Evolutionary conservation across 2,797 vertebrate genomes (phyloP).

Genomic region (Argya squamiceps): DNA sequence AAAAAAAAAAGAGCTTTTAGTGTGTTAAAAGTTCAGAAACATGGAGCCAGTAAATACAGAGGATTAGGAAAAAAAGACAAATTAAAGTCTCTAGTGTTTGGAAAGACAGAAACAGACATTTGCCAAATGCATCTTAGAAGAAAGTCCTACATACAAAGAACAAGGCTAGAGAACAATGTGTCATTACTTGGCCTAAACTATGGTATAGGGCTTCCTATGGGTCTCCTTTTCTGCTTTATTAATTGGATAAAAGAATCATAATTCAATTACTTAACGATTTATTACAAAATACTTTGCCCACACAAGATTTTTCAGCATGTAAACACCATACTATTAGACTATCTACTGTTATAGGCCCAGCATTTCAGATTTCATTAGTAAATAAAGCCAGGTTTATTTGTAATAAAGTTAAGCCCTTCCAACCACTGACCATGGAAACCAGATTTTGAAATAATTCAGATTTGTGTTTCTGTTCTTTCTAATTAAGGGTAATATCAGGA

Average conservation of each 20-base stretch:
- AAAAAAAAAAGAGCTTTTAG: neutral
- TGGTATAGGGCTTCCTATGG: constrained; percentile 10
- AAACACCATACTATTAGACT: constrained; percentile 68
- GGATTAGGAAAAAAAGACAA: neutral
- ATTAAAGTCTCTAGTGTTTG: neutral
- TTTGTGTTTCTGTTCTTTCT: constrained; percentile 99
- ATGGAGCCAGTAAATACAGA: neutral
- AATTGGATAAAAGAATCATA: constrained; percentile 73
- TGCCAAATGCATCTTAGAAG: neutral
- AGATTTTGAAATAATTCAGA: constrained; percentile 99
- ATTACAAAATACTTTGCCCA: constrained; percentile 73
- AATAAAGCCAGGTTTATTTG: constrained; percentile 95
- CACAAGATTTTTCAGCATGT: constrained; percentile 68
- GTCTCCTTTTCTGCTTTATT: constrained; percentile 36
- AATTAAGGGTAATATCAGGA: constrained; percentile 96
- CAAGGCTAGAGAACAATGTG: neutral
- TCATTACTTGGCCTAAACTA: constrained; percentile 12
- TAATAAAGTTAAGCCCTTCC: constrained; percentile 98
- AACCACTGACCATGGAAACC: constrained; percentile 88
- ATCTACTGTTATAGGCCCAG: constrained; percentile 65
- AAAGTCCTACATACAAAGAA: neutral
- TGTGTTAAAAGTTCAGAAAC: neutral
- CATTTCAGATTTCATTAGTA: constrained; percentile 84
- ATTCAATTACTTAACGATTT: constrained; percentile 77
- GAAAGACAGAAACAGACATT: neutral